These are phyloP conservation scores for Chascanopsetta lugubris DNA, from an alignment of 2,113 vertebrate genomes.

Conservation along the genomic window DNA sequence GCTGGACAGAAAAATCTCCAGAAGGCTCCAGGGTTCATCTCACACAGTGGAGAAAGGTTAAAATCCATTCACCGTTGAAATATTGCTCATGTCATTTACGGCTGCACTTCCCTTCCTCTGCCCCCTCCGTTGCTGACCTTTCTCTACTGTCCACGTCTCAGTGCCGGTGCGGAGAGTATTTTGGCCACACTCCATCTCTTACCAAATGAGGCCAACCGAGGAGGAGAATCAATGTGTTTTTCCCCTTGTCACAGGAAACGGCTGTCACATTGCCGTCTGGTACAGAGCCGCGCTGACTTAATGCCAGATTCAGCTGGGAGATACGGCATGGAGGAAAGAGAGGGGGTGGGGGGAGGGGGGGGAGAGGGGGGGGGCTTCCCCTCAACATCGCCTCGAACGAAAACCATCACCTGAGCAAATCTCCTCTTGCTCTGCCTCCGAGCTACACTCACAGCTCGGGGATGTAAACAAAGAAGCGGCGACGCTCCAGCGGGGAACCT, in stretches of 20 bases:
- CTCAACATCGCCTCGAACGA: constrained; percentile 27
- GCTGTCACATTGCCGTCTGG: constrained; percentile 67
- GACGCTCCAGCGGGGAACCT: constrained; percentile 29
- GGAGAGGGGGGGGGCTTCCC: too few species aligned
- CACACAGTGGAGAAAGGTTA: constrained; percentile 48
- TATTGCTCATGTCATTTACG: constrained; percentile 48
- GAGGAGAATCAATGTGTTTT: constrained; percentile 68
- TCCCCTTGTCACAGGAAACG: constrained; percentile 69
- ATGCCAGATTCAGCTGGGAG: constrained; percentile 57
- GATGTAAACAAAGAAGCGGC: constrained; percentile 61
- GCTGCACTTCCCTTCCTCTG: constrained; percentile 30
- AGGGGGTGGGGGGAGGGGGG: too few species aligned
- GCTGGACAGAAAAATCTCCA: background rate
- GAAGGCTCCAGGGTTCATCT: constrained; percentile 36
- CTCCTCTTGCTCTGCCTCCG: constrained; percentile 53
- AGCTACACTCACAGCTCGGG: constrained; percentile 50
- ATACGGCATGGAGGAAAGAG: constrained; percentile 53
- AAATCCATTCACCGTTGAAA: constrained; percentile 55
- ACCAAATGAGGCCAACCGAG: constrained; percentile 70
- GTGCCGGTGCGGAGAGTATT: constrained; percentile 28
- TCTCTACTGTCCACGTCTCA: constrained; percentile 59
- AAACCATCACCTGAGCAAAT: constrained; percentile 69
- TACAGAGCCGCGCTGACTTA: constrained; percentile 53
- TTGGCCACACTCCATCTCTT: constrained; percentile 72
- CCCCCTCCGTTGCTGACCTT: constrained; percentile 57